Percentiles rank a stretch among this genome's conserved stretches.
phyloP scores from a whole-genome alignment of 2,113 vertebrate genomes.

The Romanogobio albipinnatus region DNA sequence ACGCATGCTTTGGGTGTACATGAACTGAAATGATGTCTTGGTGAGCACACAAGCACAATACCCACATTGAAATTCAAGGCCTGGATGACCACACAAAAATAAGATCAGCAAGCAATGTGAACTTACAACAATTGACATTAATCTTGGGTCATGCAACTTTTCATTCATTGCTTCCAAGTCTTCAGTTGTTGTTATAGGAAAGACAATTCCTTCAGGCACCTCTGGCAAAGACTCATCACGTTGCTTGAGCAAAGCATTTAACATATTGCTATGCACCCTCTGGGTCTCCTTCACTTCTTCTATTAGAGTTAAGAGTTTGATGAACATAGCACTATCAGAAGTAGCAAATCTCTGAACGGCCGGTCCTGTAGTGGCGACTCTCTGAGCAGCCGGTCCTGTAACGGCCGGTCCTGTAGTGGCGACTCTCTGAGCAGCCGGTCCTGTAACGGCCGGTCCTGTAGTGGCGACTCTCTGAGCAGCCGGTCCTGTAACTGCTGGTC shows the following conservation, averaged over 20 bases:
- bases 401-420: too few relatives aligned
- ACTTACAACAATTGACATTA: not conserved
- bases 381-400: not conserved
- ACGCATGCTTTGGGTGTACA: too few relatives aligned
- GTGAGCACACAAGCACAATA: not conserved
- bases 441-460: too few relatives aligned
- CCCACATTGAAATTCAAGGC: not conserved
- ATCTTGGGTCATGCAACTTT: not conserved
- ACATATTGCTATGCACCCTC: not conserved
- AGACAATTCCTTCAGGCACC: not conserved
- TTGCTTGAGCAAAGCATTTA: not conserved
- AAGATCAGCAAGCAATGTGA: not conserved
- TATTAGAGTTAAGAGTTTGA: not conserved
- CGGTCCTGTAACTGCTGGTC: too few relatives aligned
- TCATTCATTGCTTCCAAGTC: not conserved
- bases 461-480: too few relatives aligned
- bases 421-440: too few relatives aligned
- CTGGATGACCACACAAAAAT: not conserved
- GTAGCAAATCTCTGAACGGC: not conserved
- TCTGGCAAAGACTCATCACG: not conserved
- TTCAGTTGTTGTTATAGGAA: not conserved
- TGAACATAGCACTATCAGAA: not conserved
- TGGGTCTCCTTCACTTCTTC: not conserved
- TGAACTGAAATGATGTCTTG: too few relatives aligned
- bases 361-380: not conserved